Evolutionary conservation across 2,797 vertebrate genomes (phyloP).

Genomic region (Iguana delicatissima): DNA sequence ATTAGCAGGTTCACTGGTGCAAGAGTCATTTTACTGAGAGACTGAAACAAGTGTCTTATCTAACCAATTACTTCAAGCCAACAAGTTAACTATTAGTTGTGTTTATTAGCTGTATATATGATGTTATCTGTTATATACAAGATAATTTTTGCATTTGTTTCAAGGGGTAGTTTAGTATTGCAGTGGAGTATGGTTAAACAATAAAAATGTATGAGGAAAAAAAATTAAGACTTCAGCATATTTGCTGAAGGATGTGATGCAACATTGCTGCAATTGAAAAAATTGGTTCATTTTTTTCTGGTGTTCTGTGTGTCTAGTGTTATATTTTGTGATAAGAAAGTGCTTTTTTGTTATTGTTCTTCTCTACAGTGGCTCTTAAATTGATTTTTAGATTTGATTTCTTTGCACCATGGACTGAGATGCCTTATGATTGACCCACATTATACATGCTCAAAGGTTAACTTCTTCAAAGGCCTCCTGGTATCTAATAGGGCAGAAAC

Average conservation of each 20-base stretch:
- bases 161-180: neutral
- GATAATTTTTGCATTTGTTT: neutral
- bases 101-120: neutral
- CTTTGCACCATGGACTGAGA: neutral
- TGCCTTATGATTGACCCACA: neutral
- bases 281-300: neutral
- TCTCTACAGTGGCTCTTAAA: neutral
- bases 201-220: neutral
- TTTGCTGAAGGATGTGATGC: neutral
- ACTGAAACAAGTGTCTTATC: neutral
- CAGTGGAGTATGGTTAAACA: neutral
- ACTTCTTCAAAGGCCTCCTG: neutral
- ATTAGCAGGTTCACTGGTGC: neutral
- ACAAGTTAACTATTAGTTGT: slow-evolving; percentile 8
- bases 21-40: neutral
- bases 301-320: neutral
- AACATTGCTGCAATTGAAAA: neutral
- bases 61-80: neutral
- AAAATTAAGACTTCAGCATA: neutral
- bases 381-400: slow-evolving; percentile 10
- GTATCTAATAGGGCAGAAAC: neutral
- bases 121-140: neutral
- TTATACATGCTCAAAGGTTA: neutral
- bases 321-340: neutral
- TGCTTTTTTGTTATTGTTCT: neutral